Base-by-base conservation (phyloP, 2,113 vertebrate species). In the Diglossa brunneiventris region DNA sequence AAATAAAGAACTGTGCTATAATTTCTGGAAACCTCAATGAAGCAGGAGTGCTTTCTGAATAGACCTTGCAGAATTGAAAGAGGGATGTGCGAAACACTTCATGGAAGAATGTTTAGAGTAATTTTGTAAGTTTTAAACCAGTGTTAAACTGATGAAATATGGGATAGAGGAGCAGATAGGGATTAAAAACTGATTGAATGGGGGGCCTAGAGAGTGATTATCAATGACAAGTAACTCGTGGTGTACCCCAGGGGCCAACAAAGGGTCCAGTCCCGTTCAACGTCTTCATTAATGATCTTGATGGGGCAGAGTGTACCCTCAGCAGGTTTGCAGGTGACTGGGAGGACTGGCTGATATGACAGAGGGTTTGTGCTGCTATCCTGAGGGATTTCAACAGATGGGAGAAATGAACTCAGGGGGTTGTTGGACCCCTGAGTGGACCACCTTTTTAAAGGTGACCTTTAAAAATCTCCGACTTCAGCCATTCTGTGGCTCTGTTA, bases 401-500 rank as follows among this genome's bases (percentile, higher is more conserved):
- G 62, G 26, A 84, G 64, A 53, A 64, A 42, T 52, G 23, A 59
- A 10, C 15, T 69, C 0, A 0, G 1, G 3, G 10, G 6, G 2
- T 33, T 68, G 7, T 70, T 75, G 50, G 52, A 62, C 23, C 30
- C n/a, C n/a, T n/a, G n/a, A n/a, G n/a, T n/a, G n/a, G n/a, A n/a
- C n/a, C n/a, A n/a, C n/a, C n/a, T n/a, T n/a, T n/a, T n/a, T n/a
- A n/a, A n/a, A 83, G 41, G 14, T 61, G 33, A 42, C 10, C 11
- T 75, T 53, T 33, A 87, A 31, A 87, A 30, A 31, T 47, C 30
- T 42, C 21, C 33, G 39, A 4, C 9, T n/a, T 94, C 17, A 47
- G 2, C 27, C 7, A 2, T 62, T 89, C n/a, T 67, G 20, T 52
- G n/a, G 13, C 7, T 70, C 7, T 63, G 22, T 62, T 84, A 41